These are phyloP conservation scores for Catocala nupta DNA, from an alignment of 2,888 invertebrate genomes.

Conservation along the genomic window DNA sequence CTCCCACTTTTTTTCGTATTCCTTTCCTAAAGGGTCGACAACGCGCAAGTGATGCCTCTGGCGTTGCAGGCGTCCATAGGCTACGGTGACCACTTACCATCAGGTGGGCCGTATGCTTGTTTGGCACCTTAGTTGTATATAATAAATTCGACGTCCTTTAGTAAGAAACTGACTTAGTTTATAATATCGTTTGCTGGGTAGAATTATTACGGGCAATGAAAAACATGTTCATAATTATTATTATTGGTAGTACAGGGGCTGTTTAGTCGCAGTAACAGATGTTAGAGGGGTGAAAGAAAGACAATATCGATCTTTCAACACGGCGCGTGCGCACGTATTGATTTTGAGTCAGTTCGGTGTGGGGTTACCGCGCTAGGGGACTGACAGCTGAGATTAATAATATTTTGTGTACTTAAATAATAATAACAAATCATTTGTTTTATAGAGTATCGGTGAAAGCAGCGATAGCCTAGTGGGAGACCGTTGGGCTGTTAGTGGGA, in stretches of 20 bases:
- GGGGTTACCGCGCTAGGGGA: constrained; percentile 58
- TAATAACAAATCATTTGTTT: background rate
- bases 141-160: too few relatives aligned
- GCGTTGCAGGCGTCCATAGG: too few relatives aligned
- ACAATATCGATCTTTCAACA: constrained; percentile 79
- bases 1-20: too few relatives aligned
- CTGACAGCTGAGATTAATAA: constrained; percentile 24
- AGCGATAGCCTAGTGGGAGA: too few relatives aligned
- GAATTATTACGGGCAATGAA: constrained; percentile 21
- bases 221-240: background rate
- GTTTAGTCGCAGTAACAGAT: constrained; percentile 65
- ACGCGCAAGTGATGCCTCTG: too few relatives aligned
- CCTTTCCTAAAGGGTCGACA: too few relatives aligned
- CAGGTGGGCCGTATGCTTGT: too few relatives aligned
- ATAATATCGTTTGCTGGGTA: background rate
- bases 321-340: constrained; percentile 72
- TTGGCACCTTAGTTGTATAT: too few relatives aligned
- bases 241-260: constrained; percentile 3
- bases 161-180: background rate
- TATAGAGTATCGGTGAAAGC: too few relatives aligned
- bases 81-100: too few relatives aligned
- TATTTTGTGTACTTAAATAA: constrained; percentile 10
- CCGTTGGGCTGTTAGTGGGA: too few relatives aligned
- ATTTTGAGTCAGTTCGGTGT: constrained; percentile 61
- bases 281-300: constrained; percentile 71